Percentiles rank a stretch among this genome's conserved stretches.
phyloP scores from a whole-genome alignment of 2,797 vertebrate species.

The Onychomys leucogaster region DNA sequence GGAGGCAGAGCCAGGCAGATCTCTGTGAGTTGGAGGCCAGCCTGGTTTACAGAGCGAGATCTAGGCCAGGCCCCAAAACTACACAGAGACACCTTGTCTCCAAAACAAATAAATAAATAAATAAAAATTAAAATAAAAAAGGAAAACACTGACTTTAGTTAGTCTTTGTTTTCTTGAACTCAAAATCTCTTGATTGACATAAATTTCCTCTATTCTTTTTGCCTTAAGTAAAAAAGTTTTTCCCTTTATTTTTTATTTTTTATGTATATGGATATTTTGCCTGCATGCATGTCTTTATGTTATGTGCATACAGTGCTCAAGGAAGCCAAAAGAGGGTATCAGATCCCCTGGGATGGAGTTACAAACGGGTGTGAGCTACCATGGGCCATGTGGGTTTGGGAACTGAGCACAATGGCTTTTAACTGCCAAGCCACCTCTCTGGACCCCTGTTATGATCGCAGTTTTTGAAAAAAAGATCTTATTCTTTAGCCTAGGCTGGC shows the following conservation, averaged over 20 bases:
- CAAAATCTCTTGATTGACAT: conserved; percentile 24
- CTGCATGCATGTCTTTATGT: not conserved
- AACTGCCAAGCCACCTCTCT: not conserved
- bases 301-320: not conserved
- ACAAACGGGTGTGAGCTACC: too few relatives aligned
- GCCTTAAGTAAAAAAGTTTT: not conserved
- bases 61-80: too few relatives aligned
- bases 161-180: not conserved
- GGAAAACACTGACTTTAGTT: not conserved
- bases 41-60: too few relatives aligned
- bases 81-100: too few relatives aligned
- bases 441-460: not conserved
- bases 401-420: not conserved
- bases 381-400: not conserved
- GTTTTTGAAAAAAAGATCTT: not conserved
- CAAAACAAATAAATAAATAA: too few relatives aligned
- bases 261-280: not conserved
- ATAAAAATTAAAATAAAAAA: too few relatives aligned
- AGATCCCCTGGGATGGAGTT: not conserved
- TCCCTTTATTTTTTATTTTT: not conserved
- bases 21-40: too few relatives aligned
- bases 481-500: not conserved
- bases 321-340: not conserved
- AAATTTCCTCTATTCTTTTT: not conserved
- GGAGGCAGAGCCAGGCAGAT: too few relatives aligned